These are phyloP conservation scores for Dicerorhinus sumatrensis DNA, from an alignment of 2,113 vertebrate genomes.

Conservation along the genomic window DNA sequence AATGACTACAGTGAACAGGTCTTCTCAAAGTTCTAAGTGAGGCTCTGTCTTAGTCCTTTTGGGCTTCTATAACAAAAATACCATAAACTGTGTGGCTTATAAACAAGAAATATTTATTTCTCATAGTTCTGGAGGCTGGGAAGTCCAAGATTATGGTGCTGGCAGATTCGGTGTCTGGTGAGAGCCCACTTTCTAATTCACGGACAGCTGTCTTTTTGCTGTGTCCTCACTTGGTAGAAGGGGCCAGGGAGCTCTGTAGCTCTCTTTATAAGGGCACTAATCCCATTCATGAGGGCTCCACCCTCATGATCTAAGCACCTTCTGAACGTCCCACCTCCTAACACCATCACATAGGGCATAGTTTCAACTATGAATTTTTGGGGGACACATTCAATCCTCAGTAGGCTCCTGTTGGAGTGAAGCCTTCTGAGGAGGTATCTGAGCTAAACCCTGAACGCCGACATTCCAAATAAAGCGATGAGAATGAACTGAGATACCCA, in stretches of 20 bases:
- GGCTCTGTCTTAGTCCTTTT: background rate
- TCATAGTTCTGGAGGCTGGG: background rate
- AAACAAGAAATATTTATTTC: background rate
- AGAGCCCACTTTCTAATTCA: background rate
- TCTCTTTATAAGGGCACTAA: background rate
- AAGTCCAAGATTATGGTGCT: background rate
- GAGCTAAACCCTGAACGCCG: background rate
- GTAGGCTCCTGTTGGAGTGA: background rate
- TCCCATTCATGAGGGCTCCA: background rate
- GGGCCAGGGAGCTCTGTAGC: background rate
- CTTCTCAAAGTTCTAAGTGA: background rate
- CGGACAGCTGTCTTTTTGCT: background rate
- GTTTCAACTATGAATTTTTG: background rate
- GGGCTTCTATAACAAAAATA: background rate
- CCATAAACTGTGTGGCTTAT: background rate
- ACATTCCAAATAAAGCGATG: background rate
- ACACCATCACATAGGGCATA: background rate
- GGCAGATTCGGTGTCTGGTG: background rate
- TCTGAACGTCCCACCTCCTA: background rate
- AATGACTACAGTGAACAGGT: background rate
- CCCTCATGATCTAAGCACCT: background rate
- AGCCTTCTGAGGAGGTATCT: background rate
- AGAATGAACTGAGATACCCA: background rate
- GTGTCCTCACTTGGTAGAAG: background rate
- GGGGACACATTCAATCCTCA: background rate